Conservation (phyloP, 2,888 invertebrate species). For the Malthinus seriepunctatus region DNA sequence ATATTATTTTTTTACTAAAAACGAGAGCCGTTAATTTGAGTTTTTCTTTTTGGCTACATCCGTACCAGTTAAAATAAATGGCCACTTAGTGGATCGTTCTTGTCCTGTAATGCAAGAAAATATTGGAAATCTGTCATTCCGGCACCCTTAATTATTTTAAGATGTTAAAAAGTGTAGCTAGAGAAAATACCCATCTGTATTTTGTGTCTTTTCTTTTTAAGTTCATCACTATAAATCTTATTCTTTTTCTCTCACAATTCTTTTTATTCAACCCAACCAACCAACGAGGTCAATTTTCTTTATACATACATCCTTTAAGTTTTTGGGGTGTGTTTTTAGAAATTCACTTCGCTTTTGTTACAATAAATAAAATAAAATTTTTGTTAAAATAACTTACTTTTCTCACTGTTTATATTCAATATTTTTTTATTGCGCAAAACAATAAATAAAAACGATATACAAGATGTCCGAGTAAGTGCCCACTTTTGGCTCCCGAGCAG, state of each 20-base stretch:
- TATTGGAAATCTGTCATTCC: constrained; percentile 25
- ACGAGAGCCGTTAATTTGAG: constrained; percentile 21
- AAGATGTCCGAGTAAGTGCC: no score
- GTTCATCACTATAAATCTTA: constrained; percentile 22
- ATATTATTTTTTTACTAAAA: constrained; percentile 22
- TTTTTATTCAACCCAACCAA: background rate
- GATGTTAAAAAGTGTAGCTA: constrained; percentile 16
- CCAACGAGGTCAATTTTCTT: constrained; percentile 9
- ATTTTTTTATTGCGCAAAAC: no score
- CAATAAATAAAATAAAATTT: no score
- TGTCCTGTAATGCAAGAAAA: constrained; percentile 20
- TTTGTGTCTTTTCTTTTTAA: constrained; percentile 15
- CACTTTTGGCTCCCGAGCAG: no score
- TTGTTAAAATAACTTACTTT: no score
- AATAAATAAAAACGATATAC: no score
- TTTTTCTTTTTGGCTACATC: constrained; percentile 18
- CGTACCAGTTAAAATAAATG: constrained; percentile 20
- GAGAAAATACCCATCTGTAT: constrained; percentile 14
- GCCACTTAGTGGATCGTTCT: constrained; percentile 24
- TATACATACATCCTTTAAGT: background rate
- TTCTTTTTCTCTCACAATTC: constrained; percentile 7
- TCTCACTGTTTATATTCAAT: no score
- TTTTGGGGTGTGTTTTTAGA: no score
- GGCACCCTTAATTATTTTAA: constrained; percentile 21
- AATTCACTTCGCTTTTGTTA: no score